phyloP scores from a whole-genome alignment of 1,140 invertebrate genomes.

The Elymnias hypermnestra region DNA sequence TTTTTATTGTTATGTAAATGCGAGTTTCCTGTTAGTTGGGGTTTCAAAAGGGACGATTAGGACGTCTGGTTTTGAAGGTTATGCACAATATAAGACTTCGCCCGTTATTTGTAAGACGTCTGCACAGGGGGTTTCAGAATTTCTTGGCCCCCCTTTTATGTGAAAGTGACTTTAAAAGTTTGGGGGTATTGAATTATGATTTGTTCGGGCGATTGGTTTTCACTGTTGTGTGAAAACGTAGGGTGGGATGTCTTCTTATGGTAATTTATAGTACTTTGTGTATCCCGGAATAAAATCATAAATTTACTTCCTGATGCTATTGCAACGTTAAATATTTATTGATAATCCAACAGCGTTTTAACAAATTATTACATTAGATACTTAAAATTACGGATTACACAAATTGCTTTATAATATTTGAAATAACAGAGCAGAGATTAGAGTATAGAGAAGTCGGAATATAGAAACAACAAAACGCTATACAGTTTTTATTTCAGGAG shows the following conservation, averaged over 20 bases:
- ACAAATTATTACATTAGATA: too few species aligned
- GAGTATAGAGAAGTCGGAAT: too few species aligned
- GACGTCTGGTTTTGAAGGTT: slow-evolving; percentile 71
- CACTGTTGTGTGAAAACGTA: slow-evolving; percentile 37
- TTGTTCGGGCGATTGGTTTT: slow-evolving; percentile 49
- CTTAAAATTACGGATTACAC: too few species aligned
- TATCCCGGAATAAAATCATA: neutral
- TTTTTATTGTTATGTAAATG: slow-evolving; percentile 76
- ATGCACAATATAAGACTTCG: slow-evolving; percentile 52
- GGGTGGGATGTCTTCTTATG: slow-evolving; percentile 11
- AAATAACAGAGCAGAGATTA: too few species aligned
- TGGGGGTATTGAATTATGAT: slow-evolving; percentile 60
- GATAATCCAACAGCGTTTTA: too few species aligned
- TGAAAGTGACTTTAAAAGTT: slow-evolving; percentile 59
- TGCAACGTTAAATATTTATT: too few species aligned
- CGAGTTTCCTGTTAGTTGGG: slow-evolving; percentile 71
- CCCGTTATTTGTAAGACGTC: slow-evolving; percentile 55
- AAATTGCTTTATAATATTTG: too few species aligned
- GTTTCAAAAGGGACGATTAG: slow-evolving; percentile 74
- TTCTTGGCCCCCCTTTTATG: slow-evolving; percentile 47
- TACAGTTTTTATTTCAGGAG: too few species aligned
- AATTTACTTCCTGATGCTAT: too few species aligned
- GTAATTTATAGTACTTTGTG: neutral
- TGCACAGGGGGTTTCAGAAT: slow-evolving; percentile 40
- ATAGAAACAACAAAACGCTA: too few species aligned